Conservation (phyloP, 2,888 invertebrate genomes). For the Selenia dentaria region DNA sequence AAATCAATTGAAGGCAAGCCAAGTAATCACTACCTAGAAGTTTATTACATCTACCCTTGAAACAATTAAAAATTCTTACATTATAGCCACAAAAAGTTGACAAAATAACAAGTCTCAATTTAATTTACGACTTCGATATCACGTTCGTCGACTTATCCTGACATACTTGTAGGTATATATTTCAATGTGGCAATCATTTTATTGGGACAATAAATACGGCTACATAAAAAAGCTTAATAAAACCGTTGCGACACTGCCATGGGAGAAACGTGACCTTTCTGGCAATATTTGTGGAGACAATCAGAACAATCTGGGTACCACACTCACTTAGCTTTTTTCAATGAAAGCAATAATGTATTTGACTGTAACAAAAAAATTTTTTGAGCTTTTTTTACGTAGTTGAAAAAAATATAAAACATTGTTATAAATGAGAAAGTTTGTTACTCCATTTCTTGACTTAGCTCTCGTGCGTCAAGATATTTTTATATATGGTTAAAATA, state of each 20-base stretch:
- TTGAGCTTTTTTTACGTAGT: too few species aligned
- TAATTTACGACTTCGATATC: conserved; percentile 29
- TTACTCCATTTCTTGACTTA: too few species aligned
- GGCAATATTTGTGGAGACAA: conserved; percentile 28
- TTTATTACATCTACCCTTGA: conserved; percentile 3
- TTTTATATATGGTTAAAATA: too few species aligned
- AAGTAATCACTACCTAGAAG: conserved; percentile 7
- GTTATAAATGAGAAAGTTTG: too few species aligned
- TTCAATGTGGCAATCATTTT: conserved; percentile 33
- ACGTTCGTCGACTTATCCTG: conserved; percentile 28
- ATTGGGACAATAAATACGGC: conserved; percentile 42
- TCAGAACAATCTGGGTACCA: conserved; percentile 11
- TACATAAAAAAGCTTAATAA: conserved; percentile 19
- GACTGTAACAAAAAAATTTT: too few species aligned
- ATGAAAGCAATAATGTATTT: too few species aligned
- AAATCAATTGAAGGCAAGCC: not conserved
- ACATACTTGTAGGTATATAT: conserved; percentile 20
- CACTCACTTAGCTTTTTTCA: conserved; percentile 1
- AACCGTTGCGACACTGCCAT: conserved; percentile 35
- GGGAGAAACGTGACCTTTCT: conserved; percentile 49
- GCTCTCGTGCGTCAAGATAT: too few species aligned
- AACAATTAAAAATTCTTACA: conserved; percentile 6
- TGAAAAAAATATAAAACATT: too few species aligned
- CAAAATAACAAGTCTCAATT: conserved; percentile 24
- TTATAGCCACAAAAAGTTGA: conserved; percentile 14